Percentiles rank a stretch among this genome's conserved stretches.
Conservation (phyloP, 2,888 invertebrate genomes). For the Lepeophtheirus nordmannii region DNA sequence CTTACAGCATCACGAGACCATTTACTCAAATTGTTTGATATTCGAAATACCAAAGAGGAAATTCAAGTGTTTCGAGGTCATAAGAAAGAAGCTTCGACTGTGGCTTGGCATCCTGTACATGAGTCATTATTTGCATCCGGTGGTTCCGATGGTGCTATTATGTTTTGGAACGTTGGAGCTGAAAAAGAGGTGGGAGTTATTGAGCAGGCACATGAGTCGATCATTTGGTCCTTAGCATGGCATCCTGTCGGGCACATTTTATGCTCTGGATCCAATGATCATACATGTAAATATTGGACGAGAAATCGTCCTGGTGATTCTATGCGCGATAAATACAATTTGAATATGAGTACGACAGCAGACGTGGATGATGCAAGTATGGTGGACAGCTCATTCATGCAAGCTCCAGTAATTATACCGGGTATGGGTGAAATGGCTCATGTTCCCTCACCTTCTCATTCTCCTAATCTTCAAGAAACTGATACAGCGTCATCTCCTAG, state of each 20-base stretch:
- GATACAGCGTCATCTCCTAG: slow-evolving; percentile 30
- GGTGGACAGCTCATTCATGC: slow-evolving; percentile 49
- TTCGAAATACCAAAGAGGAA: slow-evolving; percentile 34
- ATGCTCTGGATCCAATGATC: slow-evolving; percentile 98
- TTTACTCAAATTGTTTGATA: slow-evolving; percentile 88
- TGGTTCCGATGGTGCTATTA: slow-evolving; percentile 92
- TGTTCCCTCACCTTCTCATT: slow-evolving; percentile 31
- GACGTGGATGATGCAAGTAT: slow-evolving; percentile 37
- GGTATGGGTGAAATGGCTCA: slow-evolving; percentile 29
- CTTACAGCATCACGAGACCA: slow-evolving; percentile 96
- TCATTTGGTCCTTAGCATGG: slow-evolving; percentile 98
- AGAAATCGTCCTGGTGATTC: slow-evolving; percentile 93
- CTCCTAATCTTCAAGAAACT: slow-evolving; percentile 29
- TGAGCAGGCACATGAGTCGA: slow-evolving; percentile 96
- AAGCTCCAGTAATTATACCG: slow-evolving; percentile 61
- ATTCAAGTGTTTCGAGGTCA: slow-evolving; percentile 89
- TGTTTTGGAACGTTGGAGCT: slow-evolving; percentile 96
- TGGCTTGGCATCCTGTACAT: slow-evolving; percentile 96
- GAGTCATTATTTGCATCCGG: slow-evolving; percentile 94
- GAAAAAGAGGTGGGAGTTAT: slow-evolving; percentile 96
- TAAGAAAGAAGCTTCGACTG: slow-evolving; percentile 93
- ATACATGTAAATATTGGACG: slow-evolving; percentile 98
- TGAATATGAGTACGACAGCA: slow-evolving; percentile 76
- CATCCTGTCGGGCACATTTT: slow-evolving; percentile 97
- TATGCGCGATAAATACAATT: slow-evolving; percentile 93